Base-by-base conservation (phyloP, 2,888 invertebrate genomes). In the Drosophila aldrichi region DNA sequence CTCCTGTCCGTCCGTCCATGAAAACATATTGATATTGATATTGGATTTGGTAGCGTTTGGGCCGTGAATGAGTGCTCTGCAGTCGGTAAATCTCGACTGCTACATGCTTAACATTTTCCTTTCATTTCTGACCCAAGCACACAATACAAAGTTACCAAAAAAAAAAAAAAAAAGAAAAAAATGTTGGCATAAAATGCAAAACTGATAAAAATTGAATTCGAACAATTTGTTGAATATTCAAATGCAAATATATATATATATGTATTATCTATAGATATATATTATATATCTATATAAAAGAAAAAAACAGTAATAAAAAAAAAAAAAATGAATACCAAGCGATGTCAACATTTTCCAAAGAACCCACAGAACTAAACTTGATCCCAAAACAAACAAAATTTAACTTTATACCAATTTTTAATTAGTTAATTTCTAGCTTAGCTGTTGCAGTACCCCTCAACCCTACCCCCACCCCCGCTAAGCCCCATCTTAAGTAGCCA, bases 341-440 rank as follows among this genome's bases (percentile, higher is more conserved):
- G 92, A 92, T 92, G 92, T 92, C 92, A 92, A 92, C 92, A 92
- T 92, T 92, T 92, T 91, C n/a, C 88, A 88, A 79, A 80, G 0
- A 79, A 80, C 54, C 88, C 87, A 82, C 85, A 82, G 75, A 79
- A 82, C 73, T 74, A 48, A 75, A 82, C 64, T 62, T 64, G 56
- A 40, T 49, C 59, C 70, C 68, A 54, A 16, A 16, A 38, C 14
- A 4, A 38, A 40, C 8, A 20, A 56, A 56, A 43, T 54, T 56
- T 20, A 62, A 72, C 66, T 59, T 59, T 59, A 56, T 38, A 60
- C 41, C 38, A 58, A 75, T 25, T 65, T 41, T 62, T 67, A 70
- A 51, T 65, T 76, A 77, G 70, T 77, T 77, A 29, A 22, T 41
- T 43, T 43, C 52, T 77, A 77, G 73, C 40, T 52, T 77, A 66